Conservation (phyloP, 2,888 invertebrate species). For the Phasia obesa region DNA sequence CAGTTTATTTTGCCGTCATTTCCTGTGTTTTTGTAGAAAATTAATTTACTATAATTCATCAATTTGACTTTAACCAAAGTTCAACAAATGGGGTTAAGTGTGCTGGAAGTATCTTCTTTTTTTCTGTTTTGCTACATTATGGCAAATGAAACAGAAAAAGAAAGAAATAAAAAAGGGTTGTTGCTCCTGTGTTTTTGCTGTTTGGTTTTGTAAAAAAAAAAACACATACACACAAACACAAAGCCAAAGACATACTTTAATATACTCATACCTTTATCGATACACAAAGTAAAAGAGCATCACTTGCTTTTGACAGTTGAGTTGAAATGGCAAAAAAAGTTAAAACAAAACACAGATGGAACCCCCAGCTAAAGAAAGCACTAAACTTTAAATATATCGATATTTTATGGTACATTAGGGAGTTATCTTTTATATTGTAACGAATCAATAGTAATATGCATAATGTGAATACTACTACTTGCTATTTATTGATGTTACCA, state of each 20-base stretch:
- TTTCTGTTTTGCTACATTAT: neutral
- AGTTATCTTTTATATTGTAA: slow-evolving; percentile 25
- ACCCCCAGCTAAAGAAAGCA: slow-evolving; percentile 17
- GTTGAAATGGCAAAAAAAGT: slow-evolving; percentile 29
- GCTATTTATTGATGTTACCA: slow-evolving; percentile 66
- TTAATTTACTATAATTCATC: slow-evolving; percentile 81
- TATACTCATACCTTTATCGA: neutral
- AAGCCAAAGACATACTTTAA: neutral
- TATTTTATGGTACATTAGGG: slow-evolving; percentile 67
- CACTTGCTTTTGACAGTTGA: slow-evolving; percentile 68
- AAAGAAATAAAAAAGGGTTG: slow-evolving; percentile 50
- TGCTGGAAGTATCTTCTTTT: slow-evolving; percentile 49
- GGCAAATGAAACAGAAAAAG: slow-evolving; percentile 13
- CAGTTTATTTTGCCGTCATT: slow-evolving; percentile 57
- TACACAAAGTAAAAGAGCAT: slow-evolving; percentile 57
- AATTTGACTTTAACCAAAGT: slow-evolving; percentile 74
- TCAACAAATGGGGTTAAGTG: slow-evolving; percentile 70
- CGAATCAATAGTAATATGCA: neutral
- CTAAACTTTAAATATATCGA: slow-evolving; percentile 63
- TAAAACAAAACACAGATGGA: slow-evolving; percentile 43
- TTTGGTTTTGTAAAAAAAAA: neutral
- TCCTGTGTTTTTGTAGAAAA: slow-evolving; percentile 73
- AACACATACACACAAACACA: neutral
- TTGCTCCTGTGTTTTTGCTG: slow-evolving; percentile 49
- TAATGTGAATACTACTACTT: slow-evolving; percentile 15